These are phyloP conservation scores for Deilephila porcellus DNA, from an alignment of 2,888 invertebrate genomes.

Conservation along the genomic window DNA sequence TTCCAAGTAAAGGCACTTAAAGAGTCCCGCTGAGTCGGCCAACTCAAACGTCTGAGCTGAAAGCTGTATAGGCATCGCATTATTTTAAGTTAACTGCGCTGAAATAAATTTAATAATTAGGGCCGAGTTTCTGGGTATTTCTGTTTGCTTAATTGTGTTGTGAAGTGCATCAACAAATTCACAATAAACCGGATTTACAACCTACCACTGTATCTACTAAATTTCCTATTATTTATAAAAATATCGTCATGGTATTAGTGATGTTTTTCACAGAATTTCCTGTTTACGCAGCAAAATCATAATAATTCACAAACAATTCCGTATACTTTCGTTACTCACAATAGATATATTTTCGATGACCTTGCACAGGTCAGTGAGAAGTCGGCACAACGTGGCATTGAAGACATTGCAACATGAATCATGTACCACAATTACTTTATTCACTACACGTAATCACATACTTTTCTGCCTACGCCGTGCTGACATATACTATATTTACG, in stretches of 20 bases:
- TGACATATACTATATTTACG: not conserved
- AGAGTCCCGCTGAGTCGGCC: too few relatives aligned
- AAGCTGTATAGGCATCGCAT: too few relatives aligned
- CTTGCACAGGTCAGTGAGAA: not conserved
- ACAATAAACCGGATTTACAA: too few relatives aligned
- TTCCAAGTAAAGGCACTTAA: constrained; percentile 14
- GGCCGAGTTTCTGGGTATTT: not conserved
- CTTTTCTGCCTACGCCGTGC: constrained; percentile 14
- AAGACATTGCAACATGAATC: constrained; percentile 4
- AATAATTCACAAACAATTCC: not conserved
- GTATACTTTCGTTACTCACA: not conserved
- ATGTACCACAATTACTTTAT: constrained; percentile 4
- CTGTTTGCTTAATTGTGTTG: not conserved
- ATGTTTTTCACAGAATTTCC: too few relatives aligned
- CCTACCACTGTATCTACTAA: too few relatives aligned
- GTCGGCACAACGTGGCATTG: not conserved
- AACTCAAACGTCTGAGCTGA: too few relatives aligned
- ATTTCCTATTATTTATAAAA: too few relatives aligned
- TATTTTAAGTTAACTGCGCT: too few relatives aligned
- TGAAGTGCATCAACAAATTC: not conserved
- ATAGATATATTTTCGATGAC: not conserved
- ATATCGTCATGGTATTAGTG: too few relatives aligned
- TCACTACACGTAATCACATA: constrained; percentile 18
- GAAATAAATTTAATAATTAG: not conserved
- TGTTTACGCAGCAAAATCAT: too few relatives aligned